Conservation (phyloP, 2,797 vertebrate genomes). For the Dendrocincla fuliginosa region DNA sequence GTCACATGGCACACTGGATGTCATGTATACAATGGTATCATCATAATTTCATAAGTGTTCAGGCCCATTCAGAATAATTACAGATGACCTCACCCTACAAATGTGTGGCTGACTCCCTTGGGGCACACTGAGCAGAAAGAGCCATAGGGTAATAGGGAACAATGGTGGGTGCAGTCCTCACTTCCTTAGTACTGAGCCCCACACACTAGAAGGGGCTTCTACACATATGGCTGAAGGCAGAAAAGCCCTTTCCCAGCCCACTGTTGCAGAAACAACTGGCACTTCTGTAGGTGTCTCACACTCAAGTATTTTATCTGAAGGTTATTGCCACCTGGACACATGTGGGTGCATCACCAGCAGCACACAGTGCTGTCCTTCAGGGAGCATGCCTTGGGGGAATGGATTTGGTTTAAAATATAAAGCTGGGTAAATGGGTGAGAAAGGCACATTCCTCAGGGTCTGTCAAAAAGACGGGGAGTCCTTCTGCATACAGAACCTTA, state of each 20-base stretch:
- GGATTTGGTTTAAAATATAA: neutral
- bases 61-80: neutral
- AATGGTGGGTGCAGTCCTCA: neutral
- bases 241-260: neutral
- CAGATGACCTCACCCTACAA: neutral
- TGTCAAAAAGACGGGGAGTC: neutral
- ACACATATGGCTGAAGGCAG: neutral
- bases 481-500: neutral
- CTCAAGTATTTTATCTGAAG: neutral
- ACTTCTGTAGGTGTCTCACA: neutral
- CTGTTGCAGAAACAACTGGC: neutral
- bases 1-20: too few relatives aligned
- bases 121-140: neutral
- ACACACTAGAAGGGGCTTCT: neutral
- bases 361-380: rapidly evolving
- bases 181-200: neutral
- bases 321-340: neutral
- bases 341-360: neutral
- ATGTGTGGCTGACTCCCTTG: neutral
- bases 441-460: neutral
- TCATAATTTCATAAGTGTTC: neutral
- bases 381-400: neutral
- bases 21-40: rapidly evolving
- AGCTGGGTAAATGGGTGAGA: neutral
- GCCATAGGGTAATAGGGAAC: rapidly evolving